phyloP scores from a whole-genome alignment of 2,113 vertebrate genomes.

The Notothenia rossii region DNA sequence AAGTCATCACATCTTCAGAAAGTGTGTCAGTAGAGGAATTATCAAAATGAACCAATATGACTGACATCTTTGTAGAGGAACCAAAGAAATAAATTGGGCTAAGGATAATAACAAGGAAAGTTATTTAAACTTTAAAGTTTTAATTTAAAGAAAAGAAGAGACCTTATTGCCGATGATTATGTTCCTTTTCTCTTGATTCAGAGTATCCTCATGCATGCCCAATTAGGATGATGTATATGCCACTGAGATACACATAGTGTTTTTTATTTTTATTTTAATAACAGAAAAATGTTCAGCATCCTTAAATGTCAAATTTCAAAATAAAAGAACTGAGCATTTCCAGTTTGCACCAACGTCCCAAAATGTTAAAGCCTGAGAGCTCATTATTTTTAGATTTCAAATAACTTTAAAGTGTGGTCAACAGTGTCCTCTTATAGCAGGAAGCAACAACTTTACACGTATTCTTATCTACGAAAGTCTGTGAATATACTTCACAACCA shows the following conservation, averaged over 20 bases:
- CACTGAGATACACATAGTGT: not conserved
- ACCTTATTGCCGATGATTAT: not conserved
- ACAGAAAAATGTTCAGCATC: conserved; percentile 4
- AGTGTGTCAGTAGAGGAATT: conserved; percentile 30
- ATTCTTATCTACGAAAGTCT: not conserved
- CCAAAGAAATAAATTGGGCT: not conserved
- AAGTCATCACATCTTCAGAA: conserved; percentile 18
- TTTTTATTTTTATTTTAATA: conserved; percentile 1
- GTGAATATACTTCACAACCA: not conserved
- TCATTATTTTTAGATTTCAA: conserved; percentile 34
- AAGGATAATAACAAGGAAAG: not conserved
- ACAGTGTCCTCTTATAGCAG: not conserved
- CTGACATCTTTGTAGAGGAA: not conserved
- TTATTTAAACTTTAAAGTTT: not conserved
- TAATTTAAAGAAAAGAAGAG: not conserved
- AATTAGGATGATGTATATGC: conserved; percentile 40
- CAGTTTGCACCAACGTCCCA: not conserved
- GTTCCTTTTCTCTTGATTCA: not conserved
- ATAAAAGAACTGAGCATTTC: not conserved
- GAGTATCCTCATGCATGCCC: not conserved
- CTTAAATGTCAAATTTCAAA: conserved; percentile 20
- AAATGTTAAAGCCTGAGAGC: not conserved
- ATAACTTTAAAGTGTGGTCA: not conserved
- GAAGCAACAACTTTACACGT: not conserved
- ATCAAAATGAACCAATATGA: conserved; percentile 25